Base-by-base conservation (phyloP, 2,888 invertebrate species). In the Drosophila robusta region DNA sequence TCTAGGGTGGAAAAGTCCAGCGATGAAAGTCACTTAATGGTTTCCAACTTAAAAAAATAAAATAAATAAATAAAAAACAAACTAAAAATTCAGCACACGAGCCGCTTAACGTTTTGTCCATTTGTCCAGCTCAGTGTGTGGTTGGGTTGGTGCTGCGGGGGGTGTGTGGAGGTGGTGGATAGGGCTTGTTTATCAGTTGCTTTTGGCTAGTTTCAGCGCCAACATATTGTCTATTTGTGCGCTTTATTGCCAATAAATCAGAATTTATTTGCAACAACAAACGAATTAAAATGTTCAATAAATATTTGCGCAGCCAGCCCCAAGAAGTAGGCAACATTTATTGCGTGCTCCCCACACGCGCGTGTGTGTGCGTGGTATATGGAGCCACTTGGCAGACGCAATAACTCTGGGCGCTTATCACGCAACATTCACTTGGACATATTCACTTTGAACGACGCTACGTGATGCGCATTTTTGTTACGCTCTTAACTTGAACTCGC, bases 201-300 rank as follows among this genome's bases (percentile, higher is more conserved):
- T 26, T 18, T 61, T 55, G 68, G 63, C 74, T 72, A 77, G 75
- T 75, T 75, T 60, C 56, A 51, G 77, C 63, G 68, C 68, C 66
- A 82, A 66, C 87, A 87, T 87, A 82, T 83, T 82, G 89, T 82
- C 74, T 87, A 80, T 83, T 80, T 80, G 79, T 76, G 81, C 70
- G 85, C 83, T 90, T 92, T 91, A 92, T 91, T 91, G 89, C 90
- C 91, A 92, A 92, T 91, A 91, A 91, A 92, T 92, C 91, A 92
- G 91, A 91, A 91, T 92, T 92, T 91, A 91, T 91, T 91, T 91
- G 91, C 91, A 90, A 91, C 91, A 90, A 90, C 82, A 91, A 90
- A 89, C 81, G 90, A 91, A 91, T 92, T 92, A 91, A 91, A 91
- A 91, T 90, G 91, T 91, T 92, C 92, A 91, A 91, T 91, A 91